phyloP scores from a whole-genome alignment of 2,888 invertebrate genomes.

The Phrixothrix hirtus region DNA sequence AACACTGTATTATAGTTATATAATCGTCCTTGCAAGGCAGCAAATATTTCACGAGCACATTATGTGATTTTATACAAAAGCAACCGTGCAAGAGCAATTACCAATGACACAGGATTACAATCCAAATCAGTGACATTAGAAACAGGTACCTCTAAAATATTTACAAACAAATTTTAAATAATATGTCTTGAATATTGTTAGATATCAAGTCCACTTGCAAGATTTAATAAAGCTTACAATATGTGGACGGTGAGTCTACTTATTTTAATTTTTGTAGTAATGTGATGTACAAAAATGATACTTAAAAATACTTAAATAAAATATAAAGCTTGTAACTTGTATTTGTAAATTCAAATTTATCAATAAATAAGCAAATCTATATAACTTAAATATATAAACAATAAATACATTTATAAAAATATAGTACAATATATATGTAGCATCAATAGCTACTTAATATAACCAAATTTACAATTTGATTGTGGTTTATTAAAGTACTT shows the following conservation, averaged over 20 bases:
- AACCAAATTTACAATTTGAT: slow-evolving; percentile 44
- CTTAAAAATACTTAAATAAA: slow-evolving; percentile 13
- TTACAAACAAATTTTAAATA: slow-evolving; percentile 34
- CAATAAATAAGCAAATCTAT: slow-evolving; percentile 41
- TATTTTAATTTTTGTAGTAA: slow-evolving; percentile 21
- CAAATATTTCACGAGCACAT: slow-evolving; percentile 15
- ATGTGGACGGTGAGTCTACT: slow-evolving; percentile 24
- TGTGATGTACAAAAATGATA: slow-evolving; percentile 13
- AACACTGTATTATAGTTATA: slow-evolving; percentile 49
- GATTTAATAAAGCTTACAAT: slow-evolving; percentile 15
- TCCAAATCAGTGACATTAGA: slow-evolving; percentile 51
- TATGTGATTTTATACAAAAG: slow-evolving; percentile 10
- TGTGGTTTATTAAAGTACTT: slow-evolving; percentile 34
- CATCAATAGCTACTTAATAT: slow-evolving; percentile 43
- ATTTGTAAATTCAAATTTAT: slow-evolving; percentile 25
- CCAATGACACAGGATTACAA: slow-evolving; percentile 50
- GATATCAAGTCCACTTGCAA: slow-evolving; percentile 19
- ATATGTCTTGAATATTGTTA: slow-evolving; percentile 8
- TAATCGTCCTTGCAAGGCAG: slow-evolving; percentile 11
- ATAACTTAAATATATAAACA: slow-evolving; percentile 46
- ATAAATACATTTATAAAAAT: slow-evolving; percentile 54
- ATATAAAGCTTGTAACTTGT: slow-evolving; percentile 28
- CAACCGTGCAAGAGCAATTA: slow-evolving; percentile 13
- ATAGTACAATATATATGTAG: slow-evolving; percentile 44
- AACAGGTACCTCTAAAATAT: slow-evolving; percentile 56